Evolutionary conservation across 2,888 invertebrate genomes (phyloP).

Genomic region (Stenichneumon culpator): DNA sequence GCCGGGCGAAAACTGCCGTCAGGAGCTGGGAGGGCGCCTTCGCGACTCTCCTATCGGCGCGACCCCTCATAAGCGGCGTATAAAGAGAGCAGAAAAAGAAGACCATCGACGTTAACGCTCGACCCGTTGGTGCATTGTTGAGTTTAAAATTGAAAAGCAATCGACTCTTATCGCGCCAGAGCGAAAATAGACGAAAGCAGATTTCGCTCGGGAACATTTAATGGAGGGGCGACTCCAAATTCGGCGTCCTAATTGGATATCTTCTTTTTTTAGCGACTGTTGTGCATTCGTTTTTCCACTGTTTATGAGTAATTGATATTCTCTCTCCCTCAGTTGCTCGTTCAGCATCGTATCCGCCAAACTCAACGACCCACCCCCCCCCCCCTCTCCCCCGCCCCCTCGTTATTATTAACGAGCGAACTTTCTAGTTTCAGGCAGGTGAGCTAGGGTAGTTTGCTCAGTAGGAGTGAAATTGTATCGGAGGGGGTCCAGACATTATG

Average conservation of each 20-base stretch:
- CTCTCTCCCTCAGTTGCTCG: neutral
- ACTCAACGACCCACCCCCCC: neutral
- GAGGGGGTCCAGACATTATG: constrained; percentile 46
- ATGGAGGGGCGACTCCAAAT: neutral
- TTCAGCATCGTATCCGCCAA: neutral
- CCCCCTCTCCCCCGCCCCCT: neutral
- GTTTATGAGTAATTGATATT: constrained; percentile 40
- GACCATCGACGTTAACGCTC: constrained; percentile 16
- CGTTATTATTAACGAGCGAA: constrained; percentile 61
- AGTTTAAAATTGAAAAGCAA: constrained; percentile 36
- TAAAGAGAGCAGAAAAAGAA: neutral
- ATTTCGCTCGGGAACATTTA: neutral
- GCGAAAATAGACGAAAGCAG: neutral
- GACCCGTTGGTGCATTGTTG: constrained; percentile 24
- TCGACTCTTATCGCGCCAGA: constrained; percentile 2
- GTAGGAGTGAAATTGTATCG: constrained; percentile 42
- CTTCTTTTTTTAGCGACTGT: too few species aligned
- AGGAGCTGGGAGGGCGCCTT: neutral
- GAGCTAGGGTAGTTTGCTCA: constrained; percentile 49
- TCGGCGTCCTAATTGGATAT: neutral
- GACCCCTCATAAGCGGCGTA: neutral
- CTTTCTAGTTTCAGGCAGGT: constrained; percentile 44
- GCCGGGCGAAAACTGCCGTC: neutral
- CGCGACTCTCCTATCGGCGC: constrained; percentile 7
- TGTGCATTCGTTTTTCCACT: constrained; percentile 20